Evolutionary conservation across 2,888 invertebrate genomes (phyloP), one percentile per base, ranked within the genome.

Genomic region (Hydraecia micacea): DNA sequence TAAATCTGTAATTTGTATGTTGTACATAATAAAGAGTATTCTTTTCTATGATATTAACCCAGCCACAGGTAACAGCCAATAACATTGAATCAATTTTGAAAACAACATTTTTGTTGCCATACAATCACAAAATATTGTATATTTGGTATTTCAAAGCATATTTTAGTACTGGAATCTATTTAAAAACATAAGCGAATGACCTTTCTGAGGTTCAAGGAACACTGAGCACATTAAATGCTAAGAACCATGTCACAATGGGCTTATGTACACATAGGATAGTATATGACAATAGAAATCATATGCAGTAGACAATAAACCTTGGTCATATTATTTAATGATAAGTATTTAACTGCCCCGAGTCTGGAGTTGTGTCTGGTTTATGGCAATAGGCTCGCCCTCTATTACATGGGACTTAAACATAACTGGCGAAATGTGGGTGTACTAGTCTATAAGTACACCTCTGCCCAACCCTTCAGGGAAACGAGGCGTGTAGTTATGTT

Each of bases 171-270:
- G 0, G 4, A 42, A 62, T 67, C 9, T 55, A 55, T 76, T 66
- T 60, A 15, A 52, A 15, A 60, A 81, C 28, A 4, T 58, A 58
- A 63, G 62, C 55, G 6, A 66, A n/a, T 75, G 74, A 80, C 75
- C 77, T 87, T 84, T 84, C 18, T 0, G 62, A 49, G 62, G 78
- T 76, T 76, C 85, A 87, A 62, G 66, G 68, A 36, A 81, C 71
- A 80, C 25, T 65, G 21, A 63, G 25, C 36, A 66, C 4, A 58
- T 71, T 36, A 63, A 63, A 62, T 73, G 66, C 55, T 46, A 68
- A 74, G 46, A 52, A 15, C 18, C 18, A 52, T 39, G 11, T 15
- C 28, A 68, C 39, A 74, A 82, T 65, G 6, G 28, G 18, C 32
- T 49, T 21, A 62, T 58, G 4, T 72, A 28, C 25, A 63, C n/a